Conservation (phyloP, 2,888 invertebrate genomes). For the Macroteleia sp. region DNA sequence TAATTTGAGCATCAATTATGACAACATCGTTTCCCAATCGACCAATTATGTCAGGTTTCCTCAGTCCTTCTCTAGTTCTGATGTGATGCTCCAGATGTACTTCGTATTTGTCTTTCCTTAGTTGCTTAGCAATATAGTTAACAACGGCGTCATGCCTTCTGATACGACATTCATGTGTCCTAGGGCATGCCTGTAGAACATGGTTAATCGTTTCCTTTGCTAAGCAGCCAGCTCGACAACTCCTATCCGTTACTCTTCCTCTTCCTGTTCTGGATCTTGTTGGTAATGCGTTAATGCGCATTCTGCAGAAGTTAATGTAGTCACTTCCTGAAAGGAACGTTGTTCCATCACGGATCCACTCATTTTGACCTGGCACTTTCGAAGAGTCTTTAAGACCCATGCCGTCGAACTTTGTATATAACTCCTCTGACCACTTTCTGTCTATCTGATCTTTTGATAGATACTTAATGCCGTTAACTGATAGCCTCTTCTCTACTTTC, state of each 20-base stretch:
- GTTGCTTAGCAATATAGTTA: constrained; percentile 14
- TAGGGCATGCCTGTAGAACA: constrained; percentile 36
- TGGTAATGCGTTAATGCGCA: constrained; percentile 46
- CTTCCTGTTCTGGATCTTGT: constrained; percentile 9
- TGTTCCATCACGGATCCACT: constrained; percentile 41
- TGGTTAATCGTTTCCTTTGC: constrained; percentile 44
- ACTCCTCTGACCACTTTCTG: neutral
- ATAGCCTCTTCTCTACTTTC: too few relatives aligned
- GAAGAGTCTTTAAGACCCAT: neutral
- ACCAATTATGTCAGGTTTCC: neutral
- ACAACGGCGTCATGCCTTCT: constrained; percentile 70
- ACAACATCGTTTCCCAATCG: neutral
- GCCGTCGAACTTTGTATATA: constrained; percentile 29
- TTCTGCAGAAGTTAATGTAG: constrained; percentile 14
- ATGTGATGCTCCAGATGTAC: neutral
- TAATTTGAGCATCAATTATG: neutral
- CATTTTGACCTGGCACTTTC: constrained; percentile 32
- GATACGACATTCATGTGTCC: constrained; percentile 72
- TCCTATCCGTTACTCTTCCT: neutral
- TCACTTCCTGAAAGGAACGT: constrained; percentile 35
- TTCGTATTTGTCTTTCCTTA: neutral
- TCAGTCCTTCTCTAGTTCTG: neutral
- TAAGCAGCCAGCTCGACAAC: constrained; percentile 43
- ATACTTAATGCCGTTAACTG: neutral
- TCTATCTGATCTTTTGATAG: neutral